These are phyloP conservation scores for Ferdinandea cuprea DNA, from an alignment of 2,888 invertebrate species.

Conservation along the genomic window DNA sequence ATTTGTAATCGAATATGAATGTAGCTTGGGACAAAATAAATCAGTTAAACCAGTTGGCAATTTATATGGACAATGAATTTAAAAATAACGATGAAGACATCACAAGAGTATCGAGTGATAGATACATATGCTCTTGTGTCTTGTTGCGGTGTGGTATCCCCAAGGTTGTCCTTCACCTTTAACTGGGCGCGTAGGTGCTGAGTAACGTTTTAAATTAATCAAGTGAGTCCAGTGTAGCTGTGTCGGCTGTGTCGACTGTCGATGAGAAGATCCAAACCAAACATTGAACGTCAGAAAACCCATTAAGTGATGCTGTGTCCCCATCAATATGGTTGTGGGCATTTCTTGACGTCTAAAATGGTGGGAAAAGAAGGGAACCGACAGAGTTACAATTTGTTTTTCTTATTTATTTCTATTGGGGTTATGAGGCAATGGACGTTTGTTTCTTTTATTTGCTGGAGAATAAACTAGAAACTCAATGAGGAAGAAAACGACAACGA, in stretches of 20 bases:
- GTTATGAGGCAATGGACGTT: slow-evolving; percentile 70
- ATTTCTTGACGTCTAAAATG: neutral
- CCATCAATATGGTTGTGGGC: neutral
- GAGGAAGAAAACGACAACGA: neutral
- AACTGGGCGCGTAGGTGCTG: slow-evolving; percentile 14
- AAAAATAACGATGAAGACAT: slow-evolving; percentile 72
- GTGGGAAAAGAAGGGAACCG: neutral
- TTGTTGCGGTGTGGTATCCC: slow-evolving; percentile 26
- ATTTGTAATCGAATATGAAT: slow-evolving; percentile 14
- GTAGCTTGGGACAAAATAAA: slow-evolving; percentile 44
- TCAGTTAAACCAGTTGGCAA: slow-evolving; percentile 44
- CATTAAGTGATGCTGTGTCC: slow-evolving; percentile 44
- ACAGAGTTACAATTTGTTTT: slow-evolving; percentile 34
- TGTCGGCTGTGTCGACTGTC: slow-evolving; percentile 7
- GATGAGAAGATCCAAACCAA: slow-evolving; percentile 17
- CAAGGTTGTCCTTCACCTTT: slow-evolving; percentile 66
- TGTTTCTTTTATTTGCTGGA: slow-evolving; percentile 28
- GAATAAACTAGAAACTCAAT: slow-evolving; percentile 25
- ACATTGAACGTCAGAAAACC: slow-evolving; percentile 49
- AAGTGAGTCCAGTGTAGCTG: slow-evolving; percentile 21
- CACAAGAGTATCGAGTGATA: slow-evolving; percentile 29
- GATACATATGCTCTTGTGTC: no score
- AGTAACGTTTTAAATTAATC: slow-evolving; percentile 50
- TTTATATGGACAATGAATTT: slow-evolving; percentile 24
- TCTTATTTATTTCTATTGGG: slow-evolving; percentile 56